Conservation (phyloP, 2,113 vertebrate genomes). For the Blennius ocellaris region DNA sequence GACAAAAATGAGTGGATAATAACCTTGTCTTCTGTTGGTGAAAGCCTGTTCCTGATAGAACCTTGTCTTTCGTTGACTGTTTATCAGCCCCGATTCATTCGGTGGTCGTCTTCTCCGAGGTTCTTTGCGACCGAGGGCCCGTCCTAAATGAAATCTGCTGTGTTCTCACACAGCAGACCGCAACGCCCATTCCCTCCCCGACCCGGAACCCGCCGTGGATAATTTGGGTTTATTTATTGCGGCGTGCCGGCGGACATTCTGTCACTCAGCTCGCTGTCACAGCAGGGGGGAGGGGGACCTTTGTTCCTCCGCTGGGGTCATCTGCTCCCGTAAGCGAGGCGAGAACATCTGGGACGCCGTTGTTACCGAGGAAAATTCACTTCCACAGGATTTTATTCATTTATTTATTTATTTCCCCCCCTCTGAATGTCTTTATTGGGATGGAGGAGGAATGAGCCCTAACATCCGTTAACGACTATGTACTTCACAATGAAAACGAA, state of each 20-base stretch:
- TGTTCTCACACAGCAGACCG: not conserved
- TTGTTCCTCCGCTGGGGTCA: constrained; percentile 43
- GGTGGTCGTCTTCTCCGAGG: not conserved
- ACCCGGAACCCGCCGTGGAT: constrained; percentile 36
- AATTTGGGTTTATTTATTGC: constrained; percentile 50
- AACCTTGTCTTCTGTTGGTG: too few species aligned
- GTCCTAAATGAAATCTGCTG: not conserved
- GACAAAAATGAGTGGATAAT: too few species aligned
- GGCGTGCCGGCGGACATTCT: constrained; percentile 20
- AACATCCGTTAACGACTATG: too few species aligned
- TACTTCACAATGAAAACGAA: too few species aligned
- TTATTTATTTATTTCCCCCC: too few species aligned
- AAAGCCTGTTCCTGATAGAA: too few species aligned
- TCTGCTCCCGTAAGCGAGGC: constrained; percentile 42
- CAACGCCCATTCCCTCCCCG: not conserved
- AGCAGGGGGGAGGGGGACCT: constrained; percentile 28
- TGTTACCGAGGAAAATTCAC: not conserved
- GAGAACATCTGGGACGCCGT: not conserved
- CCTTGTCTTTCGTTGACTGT: too few species aligned
- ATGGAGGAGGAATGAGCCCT: too few species aligned
- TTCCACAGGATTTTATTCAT: too few species aligned
- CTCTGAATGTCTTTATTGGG: too few species aligned
- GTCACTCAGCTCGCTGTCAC: constrained; percentile 46
- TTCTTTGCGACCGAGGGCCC: not conserved
- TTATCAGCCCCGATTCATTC: not conserved